phyloP scores from a whole-genome alignment of 2,113 vertebrate species.

The Silurus asotus region DNA sequence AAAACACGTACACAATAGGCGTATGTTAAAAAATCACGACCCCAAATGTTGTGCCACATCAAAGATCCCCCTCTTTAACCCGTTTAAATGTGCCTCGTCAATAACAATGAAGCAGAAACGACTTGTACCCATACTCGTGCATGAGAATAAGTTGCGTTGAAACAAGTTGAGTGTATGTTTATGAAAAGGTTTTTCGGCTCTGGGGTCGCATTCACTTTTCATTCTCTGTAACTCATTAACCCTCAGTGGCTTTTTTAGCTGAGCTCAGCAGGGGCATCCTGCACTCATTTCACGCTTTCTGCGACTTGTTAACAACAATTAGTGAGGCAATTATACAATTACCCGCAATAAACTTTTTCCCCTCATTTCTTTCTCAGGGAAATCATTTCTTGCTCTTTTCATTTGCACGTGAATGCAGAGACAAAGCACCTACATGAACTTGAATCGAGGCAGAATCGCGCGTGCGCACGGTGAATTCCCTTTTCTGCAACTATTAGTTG shows the following conservation, averaged over 20 bases:
- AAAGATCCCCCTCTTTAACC: constrained; percentile 1
- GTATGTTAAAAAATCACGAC: not conserved
- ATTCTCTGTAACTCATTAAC: constrained; percentile 75
- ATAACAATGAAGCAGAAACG: constrained; percentile 64
- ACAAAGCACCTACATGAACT: constrained; percentile 39
- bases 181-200: constrained; percentile 59
- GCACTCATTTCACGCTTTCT: constrained; percentile 73
- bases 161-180: constrained; percentile 73
- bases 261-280: constrained; percentile 58
- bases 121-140: constrained; percentile 55
- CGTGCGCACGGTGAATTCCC: not conserved
- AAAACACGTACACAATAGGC: no score
- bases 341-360: constrained; percentile 74
- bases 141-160: constrained; percentile 42
- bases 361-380: constrained; percentile 42
- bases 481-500: not conserved
- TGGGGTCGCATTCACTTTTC: constrained; percentile 62
- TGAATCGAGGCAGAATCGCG: not conserved
- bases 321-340: constrained; percentile 79
- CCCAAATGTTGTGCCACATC: not conserved
- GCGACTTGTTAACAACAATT: constrained; percentile 79
- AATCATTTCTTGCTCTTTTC: constrained; percentile 44
- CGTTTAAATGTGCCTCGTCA: constrained; percentile 19
- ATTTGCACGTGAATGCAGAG: constrained; percentile 71
- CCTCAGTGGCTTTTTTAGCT: constrained; percentile 67